Evolutionary conservation across 2,113 vertebrate genomes (phyloP).

Genomic region (Campylomormyrus numenius): DNA sequence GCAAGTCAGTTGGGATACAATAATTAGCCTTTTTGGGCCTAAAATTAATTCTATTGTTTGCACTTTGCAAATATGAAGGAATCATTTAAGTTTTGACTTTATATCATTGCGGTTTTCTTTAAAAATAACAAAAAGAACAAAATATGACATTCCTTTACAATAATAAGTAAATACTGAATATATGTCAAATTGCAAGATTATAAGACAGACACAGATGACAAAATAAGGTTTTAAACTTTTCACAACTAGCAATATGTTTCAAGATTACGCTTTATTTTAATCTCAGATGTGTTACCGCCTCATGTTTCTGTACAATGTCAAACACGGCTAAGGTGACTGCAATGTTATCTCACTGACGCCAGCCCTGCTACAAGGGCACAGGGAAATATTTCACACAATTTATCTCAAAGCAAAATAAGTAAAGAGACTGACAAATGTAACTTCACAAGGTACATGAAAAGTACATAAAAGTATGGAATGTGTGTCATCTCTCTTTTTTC

Average conservation of each 20-base stretch:
- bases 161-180: neutral
- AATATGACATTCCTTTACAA: neutral
- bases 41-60: slow-evolving; percentile 11
- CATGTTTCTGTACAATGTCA: neutral
- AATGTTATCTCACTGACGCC: neutral
- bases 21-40: slow-evolving; percentile 12
- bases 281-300: neutral
- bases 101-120: neutral
- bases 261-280: neutral
- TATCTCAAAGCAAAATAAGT: neutral
- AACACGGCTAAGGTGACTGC: neutral
- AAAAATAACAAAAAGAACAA: neutral
- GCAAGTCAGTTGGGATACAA: slow-evolving; percentile 44
- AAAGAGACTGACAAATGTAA: neutral
- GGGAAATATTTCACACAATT: neutral
- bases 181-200: neutral
- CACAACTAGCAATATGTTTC: neutral
- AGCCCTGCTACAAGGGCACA: neutral
- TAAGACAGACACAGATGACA: neutral
- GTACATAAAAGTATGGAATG: neutral
- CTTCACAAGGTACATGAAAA: neutral
- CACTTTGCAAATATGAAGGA: neutral
- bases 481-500: neutral
- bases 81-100: neutral
- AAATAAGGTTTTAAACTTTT: neutral